Evolutionary conservation across 2,113 vertebrate genomes (phyloP).

Genomic region (Falcunculus frontatus): DNA sequence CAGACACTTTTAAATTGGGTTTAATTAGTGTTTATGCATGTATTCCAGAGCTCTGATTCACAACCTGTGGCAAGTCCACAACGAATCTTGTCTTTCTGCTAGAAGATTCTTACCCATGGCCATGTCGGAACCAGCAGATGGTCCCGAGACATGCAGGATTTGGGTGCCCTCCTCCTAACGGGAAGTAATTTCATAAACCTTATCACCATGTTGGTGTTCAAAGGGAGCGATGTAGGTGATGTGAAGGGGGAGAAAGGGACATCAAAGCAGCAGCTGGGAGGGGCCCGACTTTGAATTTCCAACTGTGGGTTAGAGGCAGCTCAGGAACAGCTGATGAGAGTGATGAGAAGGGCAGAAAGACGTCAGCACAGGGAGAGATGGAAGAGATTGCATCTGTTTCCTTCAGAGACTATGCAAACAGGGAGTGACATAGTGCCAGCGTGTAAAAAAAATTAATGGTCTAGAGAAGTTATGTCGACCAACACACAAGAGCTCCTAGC

Average conservation of each 20-base stretch:
- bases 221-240: background rate
- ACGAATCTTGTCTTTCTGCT: background rate
- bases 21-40: slow-evolving; percentile 43
- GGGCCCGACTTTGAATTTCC: slow-evolving; percentile 25
- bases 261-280: background rate
- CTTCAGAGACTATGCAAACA: slow-evolving; percentile 21
- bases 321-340: slow-evolving; percentile 39
- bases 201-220: background rate
- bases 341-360: slow-evolving; percentile 1
- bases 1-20: slow-evolving; percentile 24
- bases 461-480: background rate
- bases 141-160: background rate
- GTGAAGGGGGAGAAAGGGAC: background rate
- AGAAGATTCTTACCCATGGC: background rate
- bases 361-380: background rate
- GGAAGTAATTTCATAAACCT: slow-evolving; percentile 2
- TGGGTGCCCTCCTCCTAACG: background rate
- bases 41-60: slow-evolving; percentile 38
- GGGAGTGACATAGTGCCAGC: background rate
- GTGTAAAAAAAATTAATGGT: background rate
- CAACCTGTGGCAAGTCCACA: background rate
- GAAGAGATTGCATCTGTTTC: slow-evolving; percentile 29
- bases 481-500: background rate
- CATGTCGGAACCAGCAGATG: background rate
- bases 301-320: background rate